Conservation (phyloP, 2,888 invertebrate species). For the Pristionchus exspectatus region DNA sequence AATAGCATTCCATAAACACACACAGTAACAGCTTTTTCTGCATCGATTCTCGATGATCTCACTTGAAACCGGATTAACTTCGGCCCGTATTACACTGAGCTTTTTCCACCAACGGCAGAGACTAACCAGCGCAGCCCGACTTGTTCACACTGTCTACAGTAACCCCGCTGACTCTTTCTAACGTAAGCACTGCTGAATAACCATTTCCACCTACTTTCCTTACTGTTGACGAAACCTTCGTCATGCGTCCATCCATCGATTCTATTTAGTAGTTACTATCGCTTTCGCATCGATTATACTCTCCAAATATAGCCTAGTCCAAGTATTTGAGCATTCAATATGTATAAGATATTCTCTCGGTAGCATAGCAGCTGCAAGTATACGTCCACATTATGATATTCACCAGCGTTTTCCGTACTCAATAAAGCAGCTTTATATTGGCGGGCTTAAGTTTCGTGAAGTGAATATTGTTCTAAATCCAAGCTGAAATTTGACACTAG, state of each 20-base stretch:
- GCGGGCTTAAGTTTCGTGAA: not conserved
- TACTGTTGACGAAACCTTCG: not conserved
- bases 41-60: slow-evolving; percentile 20
- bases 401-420: not conserved
- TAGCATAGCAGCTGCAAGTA: slow-evolving; percentile 31
- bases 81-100: not conserved
- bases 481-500: too few species aligned
- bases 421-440: slow-evolving; percentile 39
- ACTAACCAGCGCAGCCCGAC: not conserved
- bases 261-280: not conserved
- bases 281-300: not conserved
- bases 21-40: slow-evolving; percentile 41
- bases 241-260: slow-evolving; percentile 20
- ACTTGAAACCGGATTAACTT: not conserved
- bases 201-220: not conserved
- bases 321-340: not conserved
- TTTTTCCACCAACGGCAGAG: not conserved
- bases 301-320: slow-evolving; percentile 40
- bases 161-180: slow-evolving; percentile 39
- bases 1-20: slow-evolving; percentile 10
- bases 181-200: slow-evolving; percentile 7
- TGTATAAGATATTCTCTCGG: not conserved
- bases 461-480: too few species aligned
- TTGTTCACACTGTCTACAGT: not conserved
- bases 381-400: not conserved